Evolutionary conservation across 2,113 vertebrate genomes (phyloP).

Genomic region (Chrysemys picta): DNA sequence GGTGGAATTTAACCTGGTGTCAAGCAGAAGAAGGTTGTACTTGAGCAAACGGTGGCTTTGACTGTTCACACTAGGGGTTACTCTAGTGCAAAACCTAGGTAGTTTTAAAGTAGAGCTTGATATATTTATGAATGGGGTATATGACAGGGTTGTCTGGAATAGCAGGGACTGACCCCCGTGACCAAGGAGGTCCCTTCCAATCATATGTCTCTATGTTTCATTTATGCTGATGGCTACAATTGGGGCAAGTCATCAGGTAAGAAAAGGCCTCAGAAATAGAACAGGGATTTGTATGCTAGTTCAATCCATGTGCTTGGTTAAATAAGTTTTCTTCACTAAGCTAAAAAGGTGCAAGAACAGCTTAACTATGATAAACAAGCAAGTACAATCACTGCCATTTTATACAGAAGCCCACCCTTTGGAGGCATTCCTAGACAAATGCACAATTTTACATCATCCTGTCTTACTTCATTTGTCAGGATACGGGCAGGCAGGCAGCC

Average conservation of each 20-base stretch:
- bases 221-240: neutral
- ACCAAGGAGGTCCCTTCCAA: neutral
- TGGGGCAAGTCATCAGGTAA: neutral
- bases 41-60: neutral
- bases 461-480: neutral
- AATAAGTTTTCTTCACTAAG: neutral
- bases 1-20: neutral
- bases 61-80: neutral
- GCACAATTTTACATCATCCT: neutral
- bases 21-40: neutral
- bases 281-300: neutral
- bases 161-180: neutral
- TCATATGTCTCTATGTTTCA: neutral
- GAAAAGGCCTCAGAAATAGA: neutral
- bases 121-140: neutral
- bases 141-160: neutral
- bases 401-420: neutral
- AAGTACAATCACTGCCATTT: neutral
- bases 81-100: neutral
- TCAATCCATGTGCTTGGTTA: neutral
- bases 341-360: neutral
- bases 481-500: neutral
- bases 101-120: neutral
- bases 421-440: neutral
- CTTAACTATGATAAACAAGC: neutral